Evolutionary conservation across 2,888 invertebrate genomes (phyloP).

Genomic region (Isoperla grammatica): DNA sequence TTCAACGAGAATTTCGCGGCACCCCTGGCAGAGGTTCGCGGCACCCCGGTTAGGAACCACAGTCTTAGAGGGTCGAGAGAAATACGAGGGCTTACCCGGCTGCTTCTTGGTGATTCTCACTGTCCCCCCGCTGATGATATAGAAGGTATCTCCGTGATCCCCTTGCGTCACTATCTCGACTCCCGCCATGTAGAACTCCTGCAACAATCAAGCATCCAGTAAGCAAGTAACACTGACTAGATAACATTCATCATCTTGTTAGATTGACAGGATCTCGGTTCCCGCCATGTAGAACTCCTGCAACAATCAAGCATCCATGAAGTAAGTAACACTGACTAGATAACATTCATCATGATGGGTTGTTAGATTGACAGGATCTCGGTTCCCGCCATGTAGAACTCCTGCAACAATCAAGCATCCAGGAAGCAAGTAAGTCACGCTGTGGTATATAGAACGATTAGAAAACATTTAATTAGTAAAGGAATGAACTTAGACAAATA

Average conservation of each 20-base stretch:
- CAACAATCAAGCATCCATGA: too few species aligned
- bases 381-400: conserved; percentile 73
- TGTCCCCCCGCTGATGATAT: conserved; percentile 79
- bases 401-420: too few species aligned
- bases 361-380: conserved; percentile 51
- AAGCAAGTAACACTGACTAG: conserved; percentile 24
- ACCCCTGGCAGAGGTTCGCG: too few species aligned
- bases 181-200: conserved; percentile 77
- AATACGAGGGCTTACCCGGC: conserved; percentile 31
- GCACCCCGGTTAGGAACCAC: too few species aligned
- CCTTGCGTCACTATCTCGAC: conserved; percentile 79
- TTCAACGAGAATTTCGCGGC: too few species aligned
- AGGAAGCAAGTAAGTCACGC: too few species aligned
- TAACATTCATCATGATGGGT: not conserved
- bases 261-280: conserved; percentile 56
- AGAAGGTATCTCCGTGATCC: conserved; percentile 83
- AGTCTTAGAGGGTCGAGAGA: too few species aligned
- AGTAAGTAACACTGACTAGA: conserved; percentile 24
- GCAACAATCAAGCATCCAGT: too few species aligned
- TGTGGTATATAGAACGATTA: too few species aligned
- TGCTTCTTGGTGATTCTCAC: conserved; percentile 60
- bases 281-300: conserved; percentile 77
- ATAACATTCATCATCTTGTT: not conserved
- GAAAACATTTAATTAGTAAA: too few species aligned
- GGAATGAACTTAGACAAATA: too few species aligned